Evolutionary conservation across 2,888 invertebrate genomes (phyloP), one percentile per base, ranked within the genome.

Genomic region (Apantesis nais): DNA sequence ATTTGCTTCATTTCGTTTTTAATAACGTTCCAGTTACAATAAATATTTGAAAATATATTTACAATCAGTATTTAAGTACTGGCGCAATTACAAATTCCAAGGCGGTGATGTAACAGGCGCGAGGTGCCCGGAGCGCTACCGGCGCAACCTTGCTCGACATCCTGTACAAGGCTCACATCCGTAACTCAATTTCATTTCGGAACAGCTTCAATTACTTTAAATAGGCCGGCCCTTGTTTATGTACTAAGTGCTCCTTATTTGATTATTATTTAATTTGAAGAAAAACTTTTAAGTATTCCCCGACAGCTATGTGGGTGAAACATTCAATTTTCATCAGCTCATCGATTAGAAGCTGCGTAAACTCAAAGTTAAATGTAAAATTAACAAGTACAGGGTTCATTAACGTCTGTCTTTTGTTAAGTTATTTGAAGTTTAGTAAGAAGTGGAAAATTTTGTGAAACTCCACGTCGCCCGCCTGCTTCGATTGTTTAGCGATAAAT

Each of bases 401-500:
- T 90, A 91, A 83, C 85, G 89, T 86, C 87, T 87, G 85, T 87
- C 90, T 88, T 88, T 87, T 85, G 88, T 83, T 80, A 87, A 89
- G 83, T 88, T 86, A 76, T 71, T 72, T 77, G 75, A 75, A 85
- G 83, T 84, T 85, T 82, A 70, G 79, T 80, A 78, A 81, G 79
- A 82, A 83, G 78, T 83, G 81, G 84, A 83, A 85, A 81, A 85
- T 85, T 81, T 84, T 76, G 68, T 70, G 79, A 76, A 80, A 80
- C 77, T 79, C 73, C 60, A 66, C 77, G 75, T 74, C 68, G 68
- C 78, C 78, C 78, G 76, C 79, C 76, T 79, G 82, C 83, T 86
- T 85, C 86, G 87, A 89, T 88, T 90, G 90, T 89, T 89, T 88
- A 82, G 80, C 87, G 84, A 88, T 90, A 89, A 91, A 89, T 91